phyloP scores from a whole-genome alignment of 2,797 vertebrate genomes.

The Percopsis omiscomaycus region DNA sequence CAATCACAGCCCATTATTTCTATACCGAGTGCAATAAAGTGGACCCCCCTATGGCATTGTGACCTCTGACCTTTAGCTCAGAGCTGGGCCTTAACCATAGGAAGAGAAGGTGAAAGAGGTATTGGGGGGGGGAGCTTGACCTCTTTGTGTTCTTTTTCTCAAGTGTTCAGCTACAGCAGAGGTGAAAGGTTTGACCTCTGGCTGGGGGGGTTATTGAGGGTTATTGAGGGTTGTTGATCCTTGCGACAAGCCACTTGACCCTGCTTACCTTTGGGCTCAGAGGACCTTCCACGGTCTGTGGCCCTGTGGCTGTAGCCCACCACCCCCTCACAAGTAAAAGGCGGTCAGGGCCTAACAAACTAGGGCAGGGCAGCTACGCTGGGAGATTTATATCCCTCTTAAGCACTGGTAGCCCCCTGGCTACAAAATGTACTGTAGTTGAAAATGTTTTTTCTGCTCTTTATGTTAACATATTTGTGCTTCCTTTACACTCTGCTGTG shows the following conservation, averaged over 20 bases:
- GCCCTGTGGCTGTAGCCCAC: conserved; percentile 43
- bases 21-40: conserved; percentile 35
- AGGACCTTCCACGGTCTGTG: conserved; percentile 50
- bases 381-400: conserved; percentile 72
- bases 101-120: background rate
- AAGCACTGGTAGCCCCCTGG: conserved; percentile 52
- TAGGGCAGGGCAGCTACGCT: conserved; percentile 69
- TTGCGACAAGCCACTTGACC: conserved; percentile 79
- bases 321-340: conserved; percentile 33
- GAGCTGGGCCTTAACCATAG: conserved; percentile 29
- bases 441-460: conserved; percentile 23
- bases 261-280: conserved; percentile 57
- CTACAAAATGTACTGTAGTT: conserved; percentile 40
- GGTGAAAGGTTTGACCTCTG: conserved; percentile 71
- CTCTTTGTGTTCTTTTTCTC: conserved; percentile 15
- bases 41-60: conserved; percentile 18
- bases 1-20: conserved; percentile 26
- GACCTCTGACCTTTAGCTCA: conserved; percentile 64
- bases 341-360: conserved; percentile 70
- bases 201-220: conserved; percentile 58
- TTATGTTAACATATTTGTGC: conserved; percentile 56
- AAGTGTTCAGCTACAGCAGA: conserved; percentile 51
- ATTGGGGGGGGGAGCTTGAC: background rate
- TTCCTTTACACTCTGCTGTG: conserved; percentile 36
- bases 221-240: conserved; percentile 68